Evolutionary conservation across 1,140 invertebrate genomes (phyloP), one percentile per base, ranked within the genome.

Genomic region (Papilio polyxenes): DNA sequence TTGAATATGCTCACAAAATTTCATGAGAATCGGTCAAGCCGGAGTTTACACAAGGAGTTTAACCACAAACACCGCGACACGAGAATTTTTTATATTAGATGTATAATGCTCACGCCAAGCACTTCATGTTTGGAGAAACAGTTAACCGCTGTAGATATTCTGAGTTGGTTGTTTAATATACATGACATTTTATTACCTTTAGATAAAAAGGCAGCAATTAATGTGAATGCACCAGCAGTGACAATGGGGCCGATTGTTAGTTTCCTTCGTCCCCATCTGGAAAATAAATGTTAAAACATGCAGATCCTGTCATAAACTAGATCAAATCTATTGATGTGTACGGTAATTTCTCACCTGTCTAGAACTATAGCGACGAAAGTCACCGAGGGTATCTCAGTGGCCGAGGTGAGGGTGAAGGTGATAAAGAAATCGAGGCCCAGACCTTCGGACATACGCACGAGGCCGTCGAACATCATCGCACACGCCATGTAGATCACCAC

Each of bases 341-440:
- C 3, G n/a, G n/a, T 3, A 20, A 59, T 59, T 20, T n/a, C 96
- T 95, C 95, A 96, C 87, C 95, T 95, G 89, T 97, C 97, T 31
- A 97, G 89, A 10, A 96, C 90, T 10, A 97, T 83, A 0, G 96
- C 95, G 2, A 97, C 90, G 76, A 97, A 85, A 6, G 96, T 95
- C 23, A 97, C 96, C 6, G 96, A 96, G 0, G 97, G 97, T 75
- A 97, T 94, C 91, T 97, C 97, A 0, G 96, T 96, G 10, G 96
- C 95, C 3, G 96, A 96, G 0, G 96, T 96, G 3, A 97, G 86
- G 0, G 96, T 96, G 89, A 97, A 97, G 1, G 96, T 96, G 49
- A 96, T 93, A 86, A 97, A 97, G 65, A 97, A 95, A 84, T 96
- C 96, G 69, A 96, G 93, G 3, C 95, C 96, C 3, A 97, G 92